phyloP scores from a whole-genome alignment of 2,797 vertebrate species.

The Xerus rutilus region DNA sequence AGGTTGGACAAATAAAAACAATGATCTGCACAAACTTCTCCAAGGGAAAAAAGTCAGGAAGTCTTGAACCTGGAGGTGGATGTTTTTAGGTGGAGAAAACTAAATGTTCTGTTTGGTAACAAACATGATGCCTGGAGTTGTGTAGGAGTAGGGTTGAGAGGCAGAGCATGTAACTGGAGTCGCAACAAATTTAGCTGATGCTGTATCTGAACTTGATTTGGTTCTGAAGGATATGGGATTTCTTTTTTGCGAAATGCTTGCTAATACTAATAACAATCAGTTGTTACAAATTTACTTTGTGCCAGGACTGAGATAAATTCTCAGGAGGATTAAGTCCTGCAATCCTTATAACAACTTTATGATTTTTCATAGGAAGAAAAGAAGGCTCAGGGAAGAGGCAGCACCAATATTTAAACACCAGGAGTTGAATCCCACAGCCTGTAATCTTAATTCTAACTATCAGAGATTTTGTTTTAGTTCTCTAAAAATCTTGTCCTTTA shows the following conservation, averaged over 20 bases:
- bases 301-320: background rate
- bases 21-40: background rate
- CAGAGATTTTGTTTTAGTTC: background rate
- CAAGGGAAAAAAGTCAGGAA: background rate
- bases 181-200: slow-evolving; percentile 54
- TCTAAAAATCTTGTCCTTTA: background rate
- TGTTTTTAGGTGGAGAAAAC: slow-evolving; percentile 1
- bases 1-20: background rate
- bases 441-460: background rate
- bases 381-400: background rate
- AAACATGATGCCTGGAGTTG: background rate
- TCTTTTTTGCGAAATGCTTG: slow-evolving; percentile 5
- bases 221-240: slow-evolving; percentile 4
- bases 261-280: slow-evolving; percentile 45
- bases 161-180: background rate
- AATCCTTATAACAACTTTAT: background rate
- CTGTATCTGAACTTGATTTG: slow-evolving; percentile 29
- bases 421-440: background rate
- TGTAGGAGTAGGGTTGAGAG: background rate
- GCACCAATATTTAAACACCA: background rate
- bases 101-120: background rate
- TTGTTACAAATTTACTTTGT: slow-evolving; percentile 9
- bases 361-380: slow-evolving; percentile 43
- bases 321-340: background rate
- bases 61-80: background rate